Evolutionary conservation across 2,797 vertebrate species (phyloP).

Genomic region (Smutsia temminckii): DNA sequence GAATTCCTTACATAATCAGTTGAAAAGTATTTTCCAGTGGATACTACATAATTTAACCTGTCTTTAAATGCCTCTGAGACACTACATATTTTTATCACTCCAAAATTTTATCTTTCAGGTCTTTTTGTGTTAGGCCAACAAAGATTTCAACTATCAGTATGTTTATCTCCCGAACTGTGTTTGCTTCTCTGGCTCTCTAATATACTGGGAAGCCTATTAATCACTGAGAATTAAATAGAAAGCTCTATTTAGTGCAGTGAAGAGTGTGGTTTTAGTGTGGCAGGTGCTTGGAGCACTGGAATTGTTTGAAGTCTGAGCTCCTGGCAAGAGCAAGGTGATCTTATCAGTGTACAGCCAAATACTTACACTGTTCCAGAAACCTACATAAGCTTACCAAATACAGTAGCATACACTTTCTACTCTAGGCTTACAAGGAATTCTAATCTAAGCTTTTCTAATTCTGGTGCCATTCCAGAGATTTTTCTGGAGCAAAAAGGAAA

Average conservation of each 20-base stretch:
- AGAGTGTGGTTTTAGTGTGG: background rate
- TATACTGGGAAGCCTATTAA: background rate
- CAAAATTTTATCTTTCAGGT: background rate
- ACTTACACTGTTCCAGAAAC: background rate
- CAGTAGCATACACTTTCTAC: constrained; percentile 20
- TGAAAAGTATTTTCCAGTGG: constrained; percentile 11
- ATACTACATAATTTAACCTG: background rate
- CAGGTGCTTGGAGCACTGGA: background rate
- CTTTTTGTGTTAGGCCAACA: background rate
- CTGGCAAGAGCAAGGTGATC: background rate
- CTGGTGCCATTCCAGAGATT: background rate
- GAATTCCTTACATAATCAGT: background rate
- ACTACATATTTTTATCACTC: background rate
- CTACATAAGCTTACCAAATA: background rate
- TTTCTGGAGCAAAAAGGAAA: background rate
- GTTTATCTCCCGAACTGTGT: background rate
- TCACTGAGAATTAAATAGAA: constrained; percentile 22
- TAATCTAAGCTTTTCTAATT: constrained; percentile 11
- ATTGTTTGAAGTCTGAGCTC: constrained; percentile 25
- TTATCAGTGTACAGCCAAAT: background rate
- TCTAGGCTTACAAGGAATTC: background rate
- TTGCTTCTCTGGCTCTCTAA: background rate
- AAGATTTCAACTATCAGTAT: background rate
- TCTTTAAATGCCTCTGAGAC: background rate
- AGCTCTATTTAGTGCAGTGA: background rate